Base-by-base conservation (phyloP, 2,797 vertebrate species). In the Gallinago nigripennis region DNA sequence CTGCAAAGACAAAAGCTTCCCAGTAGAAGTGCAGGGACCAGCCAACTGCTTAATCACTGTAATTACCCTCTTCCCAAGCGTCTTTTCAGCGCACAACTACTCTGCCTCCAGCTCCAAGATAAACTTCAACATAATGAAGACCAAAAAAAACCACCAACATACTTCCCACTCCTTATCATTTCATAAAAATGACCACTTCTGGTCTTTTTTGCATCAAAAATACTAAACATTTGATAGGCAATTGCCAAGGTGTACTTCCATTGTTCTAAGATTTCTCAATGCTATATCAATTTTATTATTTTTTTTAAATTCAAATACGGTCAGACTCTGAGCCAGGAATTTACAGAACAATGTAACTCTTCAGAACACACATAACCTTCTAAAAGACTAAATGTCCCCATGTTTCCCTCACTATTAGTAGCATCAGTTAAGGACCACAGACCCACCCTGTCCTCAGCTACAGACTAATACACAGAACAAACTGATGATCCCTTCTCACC, bases 231-330 rank as follows among this genome's bases (percentile, higher is more conserved):
- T 30, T 37, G 39, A 45, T 6, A 68, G 35, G 28, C 45, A 56
- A 31, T 11, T 39, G 23, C 20, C 54, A 39, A 37, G 0, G 11
- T 1, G 3, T 30, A n/a, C n/a, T 37, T 53, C 27, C 16, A 37
- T 5, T 60, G 19, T 8, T 57, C 23, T 9, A 16, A 39, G 37
- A 30, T n/a, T 71, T 68, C 70, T 66, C 48, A 39, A 2, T 39
- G 37, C 15, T 21, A 3, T 9, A 18, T 28, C 51, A 48, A 45
- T 43, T 16, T 4, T 33, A 43, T 33, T 39, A 41, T 12, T 3
- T 33, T 8, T 6, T 3, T 19, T 12, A 37, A 31, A 61, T 2
- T 30, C 35, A 31, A 7, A 14, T 28, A 46, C 0, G 0, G 33
- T 71, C 28, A 37, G 46, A 11, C n/a, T 53, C 19, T 27, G 20